Base-by-base conservation (phyloP, 2,797 vertebrate genomes). In the Poeciliopsis gracilis region DNA sequence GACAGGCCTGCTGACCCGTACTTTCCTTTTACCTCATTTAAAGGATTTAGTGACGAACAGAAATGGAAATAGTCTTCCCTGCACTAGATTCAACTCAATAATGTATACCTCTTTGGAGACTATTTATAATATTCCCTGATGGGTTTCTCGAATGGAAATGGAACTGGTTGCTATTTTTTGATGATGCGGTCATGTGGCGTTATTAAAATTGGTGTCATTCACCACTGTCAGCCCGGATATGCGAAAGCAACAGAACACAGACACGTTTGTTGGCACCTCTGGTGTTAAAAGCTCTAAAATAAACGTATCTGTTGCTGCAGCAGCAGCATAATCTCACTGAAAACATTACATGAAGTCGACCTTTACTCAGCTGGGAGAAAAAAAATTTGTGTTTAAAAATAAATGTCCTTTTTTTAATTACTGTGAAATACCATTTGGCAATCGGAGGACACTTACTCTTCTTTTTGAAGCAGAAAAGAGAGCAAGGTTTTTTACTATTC, bases 71-170 rank as follows among this genome's bases (percentile, higher is more conserved):
- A 87, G 86, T 87, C 75, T 75, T 82, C 71, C 63, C 73, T 82
- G 85, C 76, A 75, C 87, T 90, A 83, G 84, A 89, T 90, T 80
- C 78, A 78, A 79, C 89, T 93, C 85, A 92, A 91, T 92, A 90
- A 93, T 94, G 85, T 88, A 93, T 85, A 92, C 80, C 79, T 84
- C 82, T 82, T 82, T 90, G 83, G 87, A 86, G 84, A 80, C 84
- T 92, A 90, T 93, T 93, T 91, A 90, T 91, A 89, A 84, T 77
- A 85, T 69, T 79, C 85, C 86, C 87, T 82, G 79, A 81, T 75
- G 77, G 70, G 46, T 84, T 77, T 77, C 80, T 88, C 57, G 41
- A 43, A 77, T 70, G 73, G 77, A 82, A 77, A 67, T 28, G 69
- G 74, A 74, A 79, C 59, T 70, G 77, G 43, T 75, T 82, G 74